These are phyloP conservation scores for Mus spicilegus DNA, from an alignment of 2,113 vertebrate species.

Conservation along the genomic window DNA sequence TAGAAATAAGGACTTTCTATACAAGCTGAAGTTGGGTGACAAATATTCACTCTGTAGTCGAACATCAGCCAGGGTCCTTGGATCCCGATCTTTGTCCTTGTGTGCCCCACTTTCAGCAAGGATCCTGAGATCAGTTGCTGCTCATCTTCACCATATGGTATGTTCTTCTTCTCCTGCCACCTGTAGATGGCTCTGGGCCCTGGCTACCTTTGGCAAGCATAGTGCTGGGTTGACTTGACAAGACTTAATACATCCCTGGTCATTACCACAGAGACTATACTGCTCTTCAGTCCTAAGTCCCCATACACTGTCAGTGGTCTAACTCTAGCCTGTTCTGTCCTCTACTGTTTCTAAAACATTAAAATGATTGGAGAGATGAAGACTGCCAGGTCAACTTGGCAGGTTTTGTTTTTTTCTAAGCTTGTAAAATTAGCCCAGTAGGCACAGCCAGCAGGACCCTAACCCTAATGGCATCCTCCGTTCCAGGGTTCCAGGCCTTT, in stretches of 20 bases:
- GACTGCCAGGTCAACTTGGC: not conserved
- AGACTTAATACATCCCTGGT: not conserved
- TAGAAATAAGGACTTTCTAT: not conserved
- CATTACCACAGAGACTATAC: not conserved
- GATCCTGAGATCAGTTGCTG: not conserved
- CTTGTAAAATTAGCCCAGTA: not conserved
- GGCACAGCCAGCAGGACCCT: no score
- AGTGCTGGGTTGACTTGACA: not conserved
- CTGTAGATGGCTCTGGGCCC: not conserved
- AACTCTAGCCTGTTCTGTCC: not conserved
- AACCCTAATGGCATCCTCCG: not conserved
- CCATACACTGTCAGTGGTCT: not conserved
- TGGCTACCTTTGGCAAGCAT: not conserved
- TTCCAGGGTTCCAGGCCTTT: not conserved
- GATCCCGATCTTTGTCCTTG: not conserved
- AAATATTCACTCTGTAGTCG: fast-evolving
- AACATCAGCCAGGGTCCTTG: not conserved
- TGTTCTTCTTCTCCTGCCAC: not conserved
- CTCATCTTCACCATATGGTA: not conserved
- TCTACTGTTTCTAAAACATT: not conserved
- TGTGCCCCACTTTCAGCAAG: not conserved
- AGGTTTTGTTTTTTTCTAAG: not conserved
- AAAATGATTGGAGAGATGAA: not conserved
- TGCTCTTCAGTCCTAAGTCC: not conserved
- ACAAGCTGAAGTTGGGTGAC: not conserved